Conservation (phyloP, 2,797 vertebrate genomes). For the Falco novaeseelandiae region DNA sequence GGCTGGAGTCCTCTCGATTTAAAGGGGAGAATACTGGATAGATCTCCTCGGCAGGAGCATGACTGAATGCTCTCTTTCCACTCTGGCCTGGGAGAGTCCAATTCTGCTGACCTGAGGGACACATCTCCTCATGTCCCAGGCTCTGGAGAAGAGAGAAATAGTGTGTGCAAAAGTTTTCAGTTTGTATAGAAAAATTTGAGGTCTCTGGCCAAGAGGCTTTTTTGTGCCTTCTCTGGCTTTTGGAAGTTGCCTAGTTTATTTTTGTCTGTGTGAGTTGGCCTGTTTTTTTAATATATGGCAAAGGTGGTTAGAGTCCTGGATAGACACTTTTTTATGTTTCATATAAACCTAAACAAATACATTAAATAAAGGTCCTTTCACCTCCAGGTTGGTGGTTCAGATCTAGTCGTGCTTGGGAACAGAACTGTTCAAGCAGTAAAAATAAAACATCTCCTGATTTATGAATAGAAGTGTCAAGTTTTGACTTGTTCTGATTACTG, state of each 20-base stretch:
- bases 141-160: slow-evolving; percentile 3
- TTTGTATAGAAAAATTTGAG: background rate
- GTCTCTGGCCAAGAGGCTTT: background rate
- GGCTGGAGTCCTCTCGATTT: slow-evolving; percentile 34
- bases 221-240: slow-evolving; percentile 9
- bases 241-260: slow-evolving; percentile 38
- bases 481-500: slow-evolving; percentile 63
- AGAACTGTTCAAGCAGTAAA: slow-evolving; percentile 54
- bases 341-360: slow-evolving; percentile 47
- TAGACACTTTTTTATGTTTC: slow-evolving; percentile 42
- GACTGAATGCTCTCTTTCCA: slow-evolving; percentile 18
- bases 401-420: slow-evolving; percentile 53
- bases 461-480: slow-evolving; percentile 59
- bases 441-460: slow-evolving; percentile 62
- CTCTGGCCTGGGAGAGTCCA: background rate
- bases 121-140: background rate
- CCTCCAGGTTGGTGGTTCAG: slow-evolving; percentile 54
- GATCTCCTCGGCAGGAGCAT: background rate
- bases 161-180: background rate
- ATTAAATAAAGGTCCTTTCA: slow-evolving; percentile 57
- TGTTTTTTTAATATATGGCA: slow-evolving; percentile 44
- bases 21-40: background rate
- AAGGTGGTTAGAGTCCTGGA: background rate
- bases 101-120: background rate
- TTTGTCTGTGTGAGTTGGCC: slow-evolving; percentile 23